Evolutionary conservation across 2,888 invertebrate genomes (phyloP).

Genomic region (Orchesellides sinensis): DNA sequence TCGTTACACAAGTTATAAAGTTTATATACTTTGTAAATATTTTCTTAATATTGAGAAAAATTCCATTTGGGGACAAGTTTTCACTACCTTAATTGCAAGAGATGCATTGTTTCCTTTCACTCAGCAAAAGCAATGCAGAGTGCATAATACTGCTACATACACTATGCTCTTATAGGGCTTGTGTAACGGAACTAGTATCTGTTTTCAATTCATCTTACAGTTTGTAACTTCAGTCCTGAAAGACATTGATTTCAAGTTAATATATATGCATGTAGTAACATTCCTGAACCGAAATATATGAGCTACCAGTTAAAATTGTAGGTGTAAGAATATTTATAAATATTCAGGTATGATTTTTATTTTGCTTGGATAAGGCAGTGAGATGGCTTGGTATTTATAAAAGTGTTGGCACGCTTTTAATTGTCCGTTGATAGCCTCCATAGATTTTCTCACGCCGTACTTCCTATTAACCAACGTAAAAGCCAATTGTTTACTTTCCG

Average conservation of each 20-base stretch:
- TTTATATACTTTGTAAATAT: no score
- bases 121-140: background rate
- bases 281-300: slow-evolving; percentile 29
- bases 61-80: no score
- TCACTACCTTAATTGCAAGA: no score
- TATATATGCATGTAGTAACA: slow-evolving; percentile 23
- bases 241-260: slow-evolving; percentile 53
- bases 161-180: no score
- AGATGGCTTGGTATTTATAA: slow-evolving; percentile 44
- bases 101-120: background rate
- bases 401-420: slow-evolving; percentile 43
- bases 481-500: no score
- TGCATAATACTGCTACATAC: slow-evolving; percentile 26
- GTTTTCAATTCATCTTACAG: background rate
- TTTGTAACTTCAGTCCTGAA: slow-evolving; percentile 57
- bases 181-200: slow-evolving; percentile 3
- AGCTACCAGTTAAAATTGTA: slow-evolving; percentile 1
- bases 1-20: no score
- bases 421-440: background rate
- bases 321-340: background rate
- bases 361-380: slow-evolving; percentile 57
- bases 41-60: no score
- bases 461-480: no score
- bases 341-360: background rate
- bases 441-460: no score